phyloP scores from a whole-genome alignment of 2,113 vertebrate species.

The Clinocottus analis region DNA sequence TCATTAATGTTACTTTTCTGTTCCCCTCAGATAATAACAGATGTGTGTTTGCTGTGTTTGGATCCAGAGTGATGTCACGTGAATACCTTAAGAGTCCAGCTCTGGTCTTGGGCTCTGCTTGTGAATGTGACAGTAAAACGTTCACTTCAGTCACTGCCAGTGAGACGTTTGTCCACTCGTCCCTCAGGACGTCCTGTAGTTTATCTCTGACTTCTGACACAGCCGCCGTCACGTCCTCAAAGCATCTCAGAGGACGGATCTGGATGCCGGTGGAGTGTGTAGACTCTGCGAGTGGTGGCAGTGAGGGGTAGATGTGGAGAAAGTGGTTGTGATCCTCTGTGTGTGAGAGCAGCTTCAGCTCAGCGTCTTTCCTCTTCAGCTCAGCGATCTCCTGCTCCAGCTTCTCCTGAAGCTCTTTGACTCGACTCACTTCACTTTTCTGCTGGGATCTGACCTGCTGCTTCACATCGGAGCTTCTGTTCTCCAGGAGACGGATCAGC shows the following conservation, averaged over 20 bases:
- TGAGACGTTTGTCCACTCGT: not conserved
- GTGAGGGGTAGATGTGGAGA: not conserved
- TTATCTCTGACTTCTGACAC: not conserved
- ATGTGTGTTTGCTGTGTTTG: no score
- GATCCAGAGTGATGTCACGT: not conserved
- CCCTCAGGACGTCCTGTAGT: not conserved
- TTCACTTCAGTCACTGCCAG: not conserved
- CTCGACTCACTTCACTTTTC: slow-evolving; percentile 1
- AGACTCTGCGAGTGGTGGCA: not conserved
- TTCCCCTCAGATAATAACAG: no score
- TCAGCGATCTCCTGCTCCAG: not conserved
- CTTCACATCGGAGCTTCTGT: not conserved
- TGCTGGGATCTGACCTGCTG: no score
- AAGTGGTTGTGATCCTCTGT: slow-evolving; percentile 26
- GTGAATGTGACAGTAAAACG: not conserved
- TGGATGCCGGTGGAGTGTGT: not conserved
- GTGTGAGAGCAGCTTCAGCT: slow-evolving; percentile 22
- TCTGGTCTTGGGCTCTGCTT: not conserved
- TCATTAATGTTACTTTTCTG: no score
- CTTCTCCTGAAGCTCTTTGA: not conserved
- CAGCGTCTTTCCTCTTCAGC: slow-evolving; percentile 13
- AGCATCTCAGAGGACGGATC: not conserved
- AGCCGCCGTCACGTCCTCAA: not conserved
- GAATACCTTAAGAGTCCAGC: not conserved
- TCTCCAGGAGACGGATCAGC: slow-evolving; percentile 25